A percentile compares a stretch with the other conserved stretches of the same genome.
Conservation (phyloP, 2,113 vertebrate species). For the Hylia prasina region DNA sequence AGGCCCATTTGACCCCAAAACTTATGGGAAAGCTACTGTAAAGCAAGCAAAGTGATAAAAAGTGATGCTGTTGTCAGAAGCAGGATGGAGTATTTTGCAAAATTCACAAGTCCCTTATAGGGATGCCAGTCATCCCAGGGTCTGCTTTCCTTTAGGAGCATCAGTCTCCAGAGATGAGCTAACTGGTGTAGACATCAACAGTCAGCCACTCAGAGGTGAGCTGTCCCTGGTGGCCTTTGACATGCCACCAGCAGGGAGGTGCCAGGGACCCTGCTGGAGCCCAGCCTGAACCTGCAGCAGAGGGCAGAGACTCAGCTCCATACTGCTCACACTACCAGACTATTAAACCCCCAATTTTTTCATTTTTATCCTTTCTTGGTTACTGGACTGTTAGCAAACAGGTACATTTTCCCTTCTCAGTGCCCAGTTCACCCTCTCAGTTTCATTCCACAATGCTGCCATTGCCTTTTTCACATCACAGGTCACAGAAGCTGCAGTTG, state of each 20-base stretch:
- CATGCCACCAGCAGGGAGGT: not conserved
- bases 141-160: not conserved
- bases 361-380: not conserved
- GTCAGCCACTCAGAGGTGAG: rapidly evolving
- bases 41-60: not conserved
- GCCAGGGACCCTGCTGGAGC: not conserved
- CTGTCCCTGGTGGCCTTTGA: rapidly evolving
- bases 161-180: not conserved
- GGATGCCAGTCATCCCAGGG: too few relatives aligned
- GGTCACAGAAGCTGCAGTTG: not conserved
- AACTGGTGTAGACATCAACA: not conserved
- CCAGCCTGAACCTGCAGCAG: not conserved
- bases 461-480: not conserved
- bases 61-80: not conserved
- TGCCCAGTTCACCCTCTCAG: not conserved
- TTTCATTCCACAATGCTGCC: not conserved
- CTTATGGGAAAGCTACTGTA: not conserved
- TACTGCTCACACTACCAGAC: not conserved
- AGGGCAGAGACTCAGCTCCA: not conserved
- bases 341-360: not conserved
- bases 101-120: not conserved
- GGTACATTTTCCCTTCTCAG: not conserved
- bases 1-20: not conserved
- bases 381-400: not conserved
- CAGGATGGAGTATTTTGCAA: not conserved